Conservation (phyloP, 1,140 invertebrate genomes). For the Laupala kohalensis region DNA sequence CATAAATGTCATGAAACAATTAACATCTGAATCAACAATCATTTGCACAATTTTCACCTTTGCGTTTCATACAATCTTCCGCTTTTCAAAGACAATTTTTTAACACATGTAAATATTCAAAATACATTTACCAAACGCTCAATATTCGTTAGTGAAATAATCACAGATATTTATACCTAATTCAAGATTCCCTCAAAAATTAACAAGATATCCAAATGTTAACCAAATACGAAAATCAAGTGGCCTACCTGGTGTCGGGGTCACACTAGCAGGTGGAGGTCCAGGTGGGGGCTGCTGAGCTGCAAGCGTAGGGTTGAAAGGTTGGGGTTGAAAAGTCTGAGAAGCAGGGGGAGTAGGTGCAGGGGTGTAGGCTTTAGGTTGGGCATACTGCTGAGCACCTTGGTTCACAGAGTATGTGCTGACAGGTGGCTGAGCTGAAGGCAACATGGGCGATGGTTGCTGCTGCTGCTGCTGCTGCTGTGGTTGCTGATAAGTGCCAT, state of each 20-base stretch:
- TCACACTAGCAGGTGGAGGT: background rate
- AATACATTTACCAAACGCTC: too few species aligned
- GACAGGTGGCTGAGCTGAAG: background rate
- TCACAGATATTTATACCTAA: too few species aligned
- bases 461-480: background rate
- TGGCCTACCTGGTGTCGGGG: background rate
- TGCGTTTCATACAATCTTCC: too few species aligned
- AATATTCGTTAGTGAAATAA: too few species aligned
- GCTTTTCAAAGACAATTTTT: too few species aligned
- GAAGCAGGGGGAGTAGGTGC: background rate
- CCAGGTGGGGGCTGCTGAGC: background rate
- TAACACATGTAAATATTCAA: too few species aligned
- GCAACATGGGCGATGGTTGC: background rate
- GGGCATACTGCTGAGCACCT: background rate
- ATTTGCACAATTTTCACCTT: too few species aligned
- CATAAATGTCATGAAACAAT: too few species aligned
- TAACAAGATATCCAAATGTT: too few species aligned
- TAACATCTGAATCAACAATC: too few species aligned
- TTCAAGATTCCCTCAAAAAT: too few species aligned
- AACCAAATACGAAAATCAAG: too few species aligned
- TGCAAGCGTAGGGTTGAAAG: background rate
- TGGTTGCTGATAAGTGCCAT: background rate
- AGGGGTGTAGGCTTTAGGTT: background rate
- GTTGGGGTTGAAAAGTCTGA: background rate
- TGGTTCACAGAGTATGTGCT: background rate